Percentiles rank a stretch among this genome's conserved stretches.
These are phyloP conservation scores for Dromiciops gliroides DNA, from an alignment of 2,113 vertebrate species.

Conservation along the genomic window DNA sequence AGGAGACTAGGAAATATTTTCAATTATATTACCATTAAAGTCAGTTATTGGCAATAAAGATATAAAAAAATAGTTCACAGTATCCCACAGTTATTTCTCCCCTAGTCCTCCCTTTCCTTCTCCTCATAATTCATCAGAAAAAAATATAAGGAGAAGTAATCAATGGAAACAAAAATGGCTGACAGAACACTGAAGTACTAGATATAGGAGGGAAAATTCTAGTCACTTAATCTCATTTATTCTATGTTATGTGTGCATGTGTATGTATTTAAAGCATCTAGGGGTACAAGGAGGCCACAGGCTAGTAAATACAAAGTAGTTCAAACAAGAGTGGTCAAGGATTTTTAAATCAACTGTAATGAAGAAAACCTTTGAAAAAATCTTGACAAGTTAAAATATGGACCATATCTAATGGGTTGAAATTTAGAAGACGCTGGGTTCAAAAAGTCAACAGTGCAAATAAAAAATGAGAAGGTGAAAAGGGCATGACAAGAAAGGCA, in stretches of 20 bases:
- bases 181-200: background rate
- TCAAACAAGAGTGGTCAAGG: background rate
- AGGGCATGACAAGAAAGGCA: background rate
- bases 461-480: background rate
- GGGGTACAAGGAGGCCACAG: background rate
- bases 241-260: background rate
- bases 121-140: conserved; percentile 5
- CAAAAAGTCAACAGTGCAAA: background rate
- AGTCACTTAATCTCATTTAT: background rate
- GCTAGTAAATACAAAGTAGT: background rate
- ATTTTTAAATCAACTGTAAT: background rate
- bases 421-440: background rate
- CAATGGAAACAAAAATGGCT: conserved; percentile 33
- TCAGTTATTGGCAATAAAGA: background rate
- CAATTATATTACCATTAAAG: background rate
- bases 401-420: background rate
- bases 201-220: background rate
- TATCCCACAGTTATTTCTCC: background rate
- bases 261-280: background rate
- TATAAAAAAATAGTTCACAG: background rate
- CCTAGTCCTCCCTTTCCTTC: conserved; percentile 17
- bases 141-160: background rate
- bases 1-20: background rate
- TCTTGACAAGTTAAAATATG: background rate
- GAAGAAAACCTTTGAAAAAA: background rate